phyloP scores from a whole-genome alignment of 2,797 vertebrate genomes.

The Clarias laeviceps region DNA sequence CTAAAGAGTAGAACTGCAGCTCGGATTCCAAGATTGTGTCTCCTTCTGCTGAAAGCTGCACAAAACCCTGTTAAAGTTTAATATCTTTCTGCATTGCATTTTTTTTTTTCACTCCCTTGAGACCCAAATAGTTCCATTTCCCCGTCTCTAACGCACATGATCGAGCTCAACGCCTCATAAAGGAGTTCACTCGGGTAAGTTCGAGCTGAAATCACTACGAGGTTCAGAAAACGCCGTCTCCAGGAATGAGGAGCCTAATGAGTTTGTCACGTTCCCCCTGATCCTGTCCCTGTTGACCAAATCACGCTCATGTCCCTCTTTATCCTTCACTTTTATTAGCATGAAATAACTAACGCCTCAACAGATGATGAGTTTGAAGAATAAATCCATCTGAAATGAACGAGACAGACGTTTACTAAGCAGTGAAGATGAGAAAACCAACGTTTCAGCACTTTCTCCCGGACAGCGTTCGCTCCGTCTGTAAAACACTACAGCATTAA shows the following conservation, averaged over 20 bases:
- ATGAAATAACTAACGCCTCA: background rate
- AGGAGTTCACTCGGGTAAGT: background rate
- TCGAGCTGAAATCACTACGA: background rate
- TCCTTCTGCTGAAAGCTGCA: background rate
- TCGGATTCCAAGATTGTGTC: background rate
- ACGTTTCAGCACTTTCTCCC: background rate
- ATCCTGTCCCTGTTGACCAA: background rate
- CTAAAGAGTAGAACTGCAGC: background rate
- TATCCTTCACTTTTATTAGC: background rate
- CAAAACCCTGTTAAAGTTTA: background rate
- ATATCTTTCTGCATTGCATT: background rate
- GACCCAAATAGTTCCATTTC: background rate
- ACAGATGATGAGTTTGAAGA: background rate
- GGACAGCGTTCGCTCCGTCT: background rate
- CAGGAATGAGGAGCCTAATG: background rate
- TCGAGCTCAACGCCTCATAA: background rate
- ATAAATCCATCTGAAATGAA: background rate
- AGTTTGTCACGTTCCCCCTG: background rate
- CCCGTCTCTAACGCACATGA: background rate
- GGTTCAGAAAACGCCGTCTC: background rate
- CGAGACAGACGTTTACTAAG: background rate
- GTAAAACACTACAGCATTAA: background rate
- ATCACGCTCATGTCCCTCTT: no score
- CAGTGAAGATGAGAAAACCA: background rate
- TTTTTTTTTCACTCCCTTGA: background rate